These are phyloP conservation scores for Furcifer pardalis DNA, from an alignment of 2,797 vertebrate species.

Conservation along the genomic window DNA sequence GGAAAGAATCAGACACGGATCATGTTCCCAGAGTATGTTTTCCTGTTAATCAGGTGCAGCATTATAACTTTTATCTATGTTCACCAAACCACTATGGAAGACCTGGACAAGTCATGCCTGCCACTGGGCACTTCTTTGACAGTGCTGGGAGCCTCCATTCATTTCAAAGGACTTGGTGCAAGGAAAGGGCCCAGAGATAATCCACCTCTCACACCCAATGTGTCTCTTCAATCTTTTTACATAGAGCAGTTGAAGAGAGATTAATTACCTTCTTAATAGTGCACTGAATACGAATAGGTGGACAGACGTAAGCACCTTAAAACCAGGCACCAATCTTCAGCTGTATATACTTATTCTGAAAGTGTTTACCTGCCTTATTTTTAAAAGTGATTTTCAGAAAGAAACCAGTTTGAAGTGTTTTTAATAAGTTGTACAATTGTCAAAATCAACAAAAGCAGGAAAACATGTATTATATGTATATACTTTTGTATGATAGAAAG, in stretches of 20 bases:
- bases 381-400: slow-evolving; percentile 14
- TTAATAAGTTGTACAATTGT: slow-evolving; percentile 23
- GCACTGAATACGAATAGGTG: slow-evolving; percentile 66
- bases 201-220: not conserved
- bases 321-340: slow-evolving; percentile 43
- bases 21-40: not conserved
- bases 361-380: slow-evolving; percentile 21
- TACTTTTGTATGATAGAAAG: slow-evolving; percentile 29
- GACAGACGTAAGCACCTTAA: slow-evolving; percentile 68
- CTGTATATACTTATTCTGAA: slow-evolving; percentile 63
- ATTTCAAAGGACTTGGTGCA: not conserved
- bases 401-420: slow-evolving; percentile 41
- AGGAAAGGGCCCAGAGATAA: not conserved
- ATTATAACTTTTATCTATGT: too few species aligned
- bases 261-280: slow-evolving; percentile 55
- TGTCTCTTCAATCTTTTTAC: not conserved
- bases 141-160: too few species aligned
- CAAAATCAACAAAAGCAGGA: slow-evolving; percentile 22
- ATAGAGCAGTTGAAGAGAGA: slow-evolving; percentile 2
- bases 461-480: slow-evolving; percentile 54
- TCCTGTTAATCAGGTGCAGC: not conserved
- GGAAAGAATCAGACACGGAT: not conserved
- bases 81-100: too few species aligned
- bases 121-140: not conserved
- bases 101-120: not conserved